These are phyloP conservation scores for Agrotis puta DNA, from an alignment of 2,888 invertebrate species.

Conservation along the genomic window DNA sequence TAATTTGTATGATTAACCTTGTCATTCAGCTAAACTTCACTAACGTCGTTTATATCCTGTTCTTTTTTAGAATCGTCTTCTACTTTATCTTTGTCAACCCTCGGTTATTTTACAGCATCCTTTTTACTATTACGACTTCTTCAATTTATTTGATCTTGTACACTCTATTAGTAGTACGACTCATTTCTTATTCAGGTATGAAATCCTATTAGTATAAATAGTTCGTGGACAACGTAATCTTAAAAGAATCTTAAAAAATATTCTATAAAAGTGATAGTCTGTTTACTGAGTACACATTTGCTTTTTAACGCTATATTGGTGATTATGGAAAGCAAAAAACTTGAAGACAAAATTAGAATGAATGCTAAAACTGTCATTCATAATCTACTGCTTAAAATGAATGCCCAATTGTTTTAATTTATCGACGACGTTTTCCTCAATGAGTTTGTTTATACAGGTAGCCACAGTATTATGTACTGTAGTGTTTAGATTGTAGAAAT, in stretches of 20 bases:
- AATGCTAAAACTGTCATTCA: not conserved
- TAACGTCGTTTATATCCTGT: conserved; percentile 1
- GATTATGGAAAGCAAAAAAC: conserved; percentile 1
- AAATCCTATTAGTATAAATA: not conserved
- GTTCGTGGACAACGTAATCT: not conserved
- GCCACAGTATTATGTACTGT: not conserved
- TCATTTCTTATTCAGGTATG: not conserved
- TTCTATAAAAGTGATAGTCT: not conserved
- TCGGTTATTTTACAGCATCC: not conserved
- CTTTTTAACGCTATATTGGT: conserved; percentile 8
- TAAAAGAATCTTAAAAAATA: not conserved
- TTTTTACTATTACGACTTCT: not conserved
- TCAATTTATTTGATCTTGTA: conserved; percentile 3
- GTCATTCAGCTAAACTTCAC: conserved; percentile 7
- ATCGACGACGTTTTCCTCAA: conserved; percentile 42
- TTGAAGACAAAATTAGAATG: conserved; percentile 12
- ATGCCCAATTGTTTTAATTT: conserved; percentile 51
- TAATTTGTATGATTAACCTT: too few species aligned
- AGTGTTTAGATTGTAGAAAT: not conserved
- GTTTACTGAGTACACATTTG: conserved; percentile 26
- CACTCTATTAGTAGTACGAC: too few species aligned
- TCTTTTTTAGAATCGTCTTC: not conserved
- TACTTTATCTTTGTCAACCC: not conserved
- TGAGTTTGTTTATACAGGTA: conserved; percentile 7
- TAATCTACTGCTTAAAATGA: conserved; percentile 17